Evolutionary conservation across 1,140 invertebrate genomes (phyloP), one percentile per base, ranked within the genome.

Genomic region (Wiebesia pumilae): DNA sequence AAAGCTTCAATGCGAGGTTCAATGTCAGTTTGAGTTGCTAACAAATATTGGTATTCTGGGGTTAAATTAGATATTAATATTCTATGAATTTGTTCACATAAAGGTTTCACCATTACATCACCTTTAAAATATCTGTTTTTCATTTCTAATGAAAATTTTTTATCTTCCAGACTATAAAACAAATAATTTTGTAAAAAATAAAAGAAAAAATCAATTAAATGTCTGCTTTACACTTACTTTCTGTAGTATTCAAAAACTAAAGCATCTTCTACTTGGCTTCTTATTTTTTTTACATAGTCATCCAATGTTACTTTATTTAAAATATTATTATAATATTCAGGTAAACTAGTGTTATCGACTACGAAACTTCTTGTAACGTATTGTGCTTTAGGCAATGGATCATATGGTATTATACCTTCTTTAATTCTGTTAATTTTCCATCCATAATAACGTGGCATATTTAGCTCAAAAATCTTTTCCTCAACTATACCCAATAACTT

Each of bases 361-460:
- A 96, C 87, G 88, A 96, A 94, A 21, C 96, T 98, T 91, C 95
- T 95, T 16, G 97, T 98, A 71, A 96, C 95, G 90, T 96, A 95
- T 89, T 97, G 96, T 21, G 95, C 93, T 65, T 96, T 93, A 12
- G 95, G 93, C 89, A 97, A 91, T 62, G 95, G 94, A 93, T 97
- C 96, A 89, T 97, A 97, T 6, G 95, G 95, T 75, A 96, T 89
- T 35, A 88, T 75, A 77, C 94, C 91, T 90, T 97, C 96, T 1
- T 94, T 90, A 10, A 98, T 90, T 86, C 95, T 92, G 38, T 96
- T 90, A 47, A 94, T 95, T 88, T 95, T 95, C 94, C 95, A 98
- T 14, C 97, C 97, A 92, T 97, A 98, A 91, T 96, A 97, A 78
- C 95, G 94, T 12, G 96, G 96, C 95, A 98, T 96, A 91, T 97